A percentile compares a stretch with the other conserved stretches of the same genome.
Conservation (phyloP, 2,797 vertebrate genomes). For the Chrosomus eos region DNA sequence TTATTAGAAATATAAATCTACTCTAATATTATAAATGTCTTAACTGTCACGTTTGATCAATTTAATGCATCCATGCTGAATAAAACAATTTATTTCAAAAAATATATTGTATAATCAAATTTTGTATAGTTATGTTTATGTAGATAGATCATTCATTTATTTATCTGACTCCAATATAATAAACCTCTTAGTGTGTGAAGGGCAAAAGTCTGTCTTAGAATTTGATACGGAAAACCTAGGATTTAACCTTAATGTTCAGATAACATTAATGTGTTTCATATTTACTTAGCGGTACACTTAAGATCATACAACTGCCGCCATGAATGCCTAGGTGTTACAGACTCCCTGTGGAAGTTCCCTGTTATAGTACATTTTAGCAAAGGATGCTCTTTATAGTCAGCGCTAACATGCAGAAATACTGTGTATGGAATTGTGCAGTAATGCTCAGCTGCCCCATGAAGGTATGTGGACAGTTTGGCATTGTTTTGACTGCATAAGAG, state of each 20-base stretch:
- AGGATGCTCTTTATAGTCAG: background rate
- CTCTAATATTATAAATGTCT: background rate
- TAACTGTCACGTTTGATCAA: background rate
- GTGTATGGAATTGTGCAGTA: background rate
- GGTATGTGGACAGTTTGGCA: background rate
- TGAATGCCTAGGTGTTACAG: background rate
- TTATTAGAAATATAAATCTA: background rate
- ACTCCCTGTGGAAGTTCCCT: background rate
- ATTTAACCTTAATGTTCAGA: background rate
- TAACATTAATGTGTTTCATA: background rate
- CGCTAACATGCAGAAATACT: background rate
- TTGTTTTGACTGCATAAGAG: background rate
- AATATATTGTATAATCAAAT: background rate
- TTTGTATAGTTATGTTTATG: background rate
- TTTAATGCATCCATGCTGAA: background rate
- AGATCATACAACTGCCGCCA: background rate
- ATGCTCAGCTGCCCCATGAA: background rate
- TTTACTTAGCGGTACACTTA: background rate
- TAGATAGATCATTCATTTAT: background rate
- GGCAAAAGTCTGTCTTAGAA: background rate
- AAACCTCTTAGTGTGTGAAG: background rate
- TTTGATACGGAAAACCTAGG: background rate
- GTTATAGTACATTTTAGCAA: background rate
- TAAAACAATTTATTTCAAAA: background rate
- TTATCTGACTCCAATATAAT: background rate